Base-by-base conservation (phyloP, 1,140 invertebrate species). In the Helicoverpa zea region DNA sequence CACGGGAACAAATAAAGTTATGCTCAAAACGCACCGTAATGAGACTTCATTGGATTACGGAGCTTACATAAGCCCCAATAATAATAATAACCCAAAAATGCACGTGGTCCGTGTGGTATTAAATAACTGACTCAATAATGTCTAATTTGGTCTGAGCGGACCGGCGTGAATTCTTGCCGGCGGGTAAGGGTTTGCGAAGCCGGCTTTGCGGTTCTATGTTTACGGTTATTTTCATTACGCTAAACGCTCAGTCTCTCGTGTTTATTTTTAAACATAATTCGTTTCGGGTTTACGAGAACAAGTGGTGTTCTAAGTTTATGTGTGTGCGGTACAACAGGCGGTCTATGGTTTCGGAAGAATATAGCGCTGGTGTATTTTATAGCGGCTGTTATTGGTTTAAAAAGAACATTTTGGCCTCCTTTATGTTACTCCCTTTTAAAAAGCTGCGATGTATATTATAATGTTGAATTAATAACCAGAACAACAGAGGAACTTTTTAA, bases 91-190 rank as follows among this genome's bases (percentile, higher is more conserved):
- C 92, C 76, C 91, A 94, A 94, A 94, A 94, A 94, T 93, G 91
- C 91, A 94, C 91, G 93, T 92, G 90, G 88, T 89, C 86, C 83
- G 70, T 81, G 49, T 43, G 47, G 82, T 88, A 90, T 92, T 92
- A 91, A 93, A 92, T 94, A 94, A 94, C 92, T 94, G 91, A 93
- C 88, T 93, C 93, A 94, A 94, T 93, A 93, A 90, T 84, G 89
- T 92, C 89, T 89, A 90, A 93, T 94, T 93, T 87, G 82, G 83
- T 84, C 84, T 81, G 82, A 87, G 88, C 83, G 86, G 86, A 89
- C 88, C 86, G 88, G 84, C 58, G 76, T 86, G 76, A 85, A 89
- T 91, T 86, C 89, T 88, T 72, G 81, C 68, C 81, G 66, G 12
- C 49, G 81, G 83, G 68, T 56, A 59, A 74, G 66, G 43, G 56